Evolutionary conservation across 2,797 vertebrate genomes (phyloP), one percentile per base, ranked within the genome.

Genomic region (Acanthopagrus latus): DNA sequence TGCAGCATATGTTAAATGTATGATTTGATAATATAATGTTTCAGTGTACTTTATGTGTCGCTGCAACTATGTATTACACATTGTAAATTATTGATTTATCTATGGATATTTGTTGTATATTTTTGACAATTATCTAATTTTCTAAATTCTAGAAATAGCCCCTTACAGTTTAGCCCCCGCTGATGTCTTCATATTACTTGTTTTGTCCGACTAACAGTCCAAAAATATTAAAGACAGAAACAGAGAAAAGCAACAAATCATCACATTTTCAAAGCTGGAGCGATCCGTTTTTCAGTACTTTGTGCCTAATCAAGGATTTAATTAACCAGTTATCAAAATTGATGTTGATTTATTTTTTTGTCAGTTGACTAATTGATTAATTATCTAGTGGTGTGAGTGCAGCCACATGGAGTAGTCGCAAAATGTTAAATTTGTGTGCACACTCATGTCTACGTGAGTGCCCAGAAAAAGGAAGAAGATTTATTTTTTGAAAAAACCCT

Each of bases 191-290:
- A 62, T 1, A 21, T 50, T 65, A n/a, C 27, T 48, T 57, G 44
- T 41, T 51, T 48, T 69, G 18, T 46, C 64, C 0, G 1, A n/a
- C 47, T 52, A 43, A 17, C 18, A 25, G n/a, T 27, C 7, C 21
- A 76, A 63, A 64, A 55, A 52, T 50, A 50, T 14, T 2, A 57
- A 25, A 16, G 41, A 13, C 9, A 63, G 5, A 56, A 25, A 16
- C 50, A 13, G 18, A 63, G 8, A 48, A 27, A 50, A 33, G 25
- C 6, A 54, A 29, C 23, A 27, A 38, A 29, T 56, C 0, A 33
- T 64, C 16, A 51, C 44, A 33, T 62, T 55, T 71, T 38, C 51
- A 57, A 63, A 69, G 29, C 51, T 48, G 43, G 5, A 62, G n/a
- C 27, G 1, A 38, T 3, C 20, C 12, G 23, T 23, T 57, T 16